Percentiles rank a stretch among this genome's conserved stretches.
These are phyloP conservation scores for Dromas ardeola DNA, from an alignment of 2,113 vertebrate genomes.

Conservation along the genomic window DNA sequence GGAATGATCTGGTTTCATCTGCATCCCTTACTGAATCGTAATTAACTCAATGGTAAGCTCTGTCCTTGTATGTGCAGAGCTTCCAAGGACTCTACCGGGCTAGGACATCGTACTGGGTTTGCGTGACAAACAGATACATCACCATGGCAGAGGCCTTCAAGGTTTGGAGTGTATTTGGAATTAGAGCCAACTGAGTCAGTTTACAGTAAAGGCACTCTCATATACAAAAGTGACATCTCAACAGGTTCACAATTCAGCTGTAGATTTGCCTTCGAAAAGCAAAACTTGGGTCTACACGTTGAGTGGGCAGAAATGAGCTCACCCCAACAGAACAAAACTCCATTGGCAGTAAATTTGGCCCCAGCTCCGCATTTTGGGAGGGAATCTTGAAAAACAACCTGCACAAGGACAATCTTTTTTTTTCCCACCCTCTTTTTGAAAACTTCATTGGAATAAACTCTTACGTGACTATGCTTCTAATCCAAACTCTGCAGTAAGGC, in stretches of 20 bases:
- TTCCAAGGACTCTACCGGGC: not conserved
- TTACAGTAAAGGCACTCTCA: not conserved
- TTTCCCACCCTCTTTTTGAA: not conserved
- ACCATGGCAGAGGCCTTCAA: not conserved
- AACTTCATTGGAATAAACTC: not conserved
- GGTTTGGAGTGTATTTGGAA: not conserved
- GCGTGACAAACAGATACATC: not conserved
- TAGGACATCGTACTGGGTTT: not conserved
- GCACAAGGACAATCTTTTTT: not conserved
- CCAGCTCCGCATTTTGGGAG: not conserved
- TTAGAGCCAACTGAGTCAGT: not conserved
- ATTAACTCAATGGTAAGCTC: not conserved
- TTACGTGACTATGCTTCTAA: not conserved
- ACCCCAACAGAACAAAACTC: not conserved
- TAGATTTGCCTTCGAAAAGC: not conserved
- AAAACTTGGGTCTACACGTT: not conserved
- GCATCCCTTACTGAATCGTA: not conserved
- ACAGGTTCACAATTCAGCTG: not conserved
- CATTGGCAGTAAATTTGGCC: not conserved
- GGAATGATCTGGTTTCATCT: not conserved
- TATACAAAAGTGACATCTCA: not conserved
- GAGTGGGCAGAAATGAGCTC: not conserved
- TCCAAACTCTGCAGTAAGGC: not conserved
- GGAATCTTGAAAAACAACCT: constrained; percentile 18
- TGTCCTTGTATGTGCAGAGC: not conserved